phyloP scores from a whole-genome alignment of 2,888 invertebrate species.

The Acleris emargana region DNA sequence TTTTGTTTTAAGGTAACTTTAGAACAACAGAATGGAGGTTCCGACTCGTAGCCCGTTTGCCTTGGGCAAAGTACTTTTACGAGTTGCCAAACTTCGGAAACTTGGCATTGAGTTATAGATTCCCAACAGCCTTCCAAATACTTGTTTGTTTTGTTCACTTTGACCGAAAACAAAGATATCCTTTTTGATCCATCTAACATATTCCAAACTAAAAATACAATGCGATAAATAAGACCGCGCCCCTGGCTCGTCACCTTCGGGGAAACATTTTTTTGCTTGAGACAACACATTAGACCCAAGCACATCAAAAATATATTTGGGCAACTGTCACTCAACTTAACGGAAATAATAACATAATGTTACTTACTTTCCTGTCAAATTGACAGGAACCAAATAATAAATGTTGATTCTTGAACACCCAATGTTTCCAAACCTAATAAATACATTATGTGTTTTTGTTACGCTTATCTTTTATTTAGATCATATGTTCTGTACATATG shows the following conservation, averaged over 20 bases:
- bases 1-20: conserved; percentile 77
- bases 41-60: conserved; percentile 64
- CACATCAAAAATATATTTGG: not conserved
- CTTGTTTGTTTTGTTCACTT: conserved; percentile 79
- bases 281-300: not conserved
- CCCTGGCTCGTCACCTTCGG: conserved; percentile 4
- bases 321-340: conserved; percentile 2
- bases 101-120: conserved; percentile 83
- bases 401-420: not conserved
- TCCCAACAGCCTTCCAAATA: conserved; percentile 77
- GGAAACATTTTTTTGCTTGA: not conserved
- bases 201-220: conserved; percentile 42
- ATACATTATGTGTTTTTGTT: no score
- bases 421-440: not conserved
- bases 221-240: conserved; percentile 24
- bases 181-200: conserved; percentile 57
- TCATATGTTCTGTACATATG: no score
- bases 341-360: not conserved
- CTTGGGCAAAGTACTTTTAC: conserved; percentile 67
- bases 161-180: conserved; percentile 75
- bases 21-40: conserved; percentile 66
- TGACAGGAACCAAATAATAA: conserved; percentile 8
- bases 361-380: conserved; percentile 1
- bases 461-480: no score
- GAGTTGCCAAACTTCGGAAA: conserved; percentile 73